Percentiles rank a stretch among this genome's conserved stretches.
Conservation (phyloP, 1,140 invertebrate genomes). For the Drosophila seguyi region DNA sequence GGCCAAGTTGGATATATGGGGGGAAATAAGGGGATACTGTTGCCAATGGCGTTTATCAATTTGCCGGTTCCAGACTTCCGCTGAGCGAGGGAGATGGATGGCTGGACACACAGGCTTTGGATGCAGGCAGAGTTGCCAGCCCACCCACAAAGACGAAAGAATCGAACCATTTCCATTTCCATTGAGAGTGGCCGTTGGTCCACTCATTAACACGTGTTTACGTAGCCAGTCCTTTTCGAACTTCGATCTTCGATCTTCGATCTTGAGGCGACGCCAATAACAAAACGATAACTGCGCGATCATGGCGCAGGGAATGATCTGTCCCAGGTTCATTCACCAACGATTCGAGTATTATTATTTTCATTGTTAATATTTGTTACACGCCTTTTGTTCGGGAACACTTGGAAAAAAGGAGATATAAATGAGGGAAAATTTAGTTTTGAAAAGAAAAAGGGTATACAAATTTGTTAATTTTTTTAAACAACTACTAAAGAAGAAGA, state of each 20-base stretch:
- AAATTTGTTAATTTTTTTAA: no score
- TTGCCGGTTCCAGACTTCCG: slow-evolving; percentile 58
- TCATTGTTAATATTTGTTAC: slow-evolving; percentile 84
- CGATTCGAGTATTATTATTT: slow-evolving; percentile 77
- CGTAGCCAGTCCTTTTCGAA: slow-evolving; percentile 68
- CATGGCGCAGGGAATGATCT: slow-evolving; percentile 38
- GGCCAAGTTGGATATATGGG: slow-evolving; percentile 9
- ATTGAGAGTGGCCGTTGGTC: slow-evolving; percentile 46
- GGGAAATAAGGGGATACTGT: slow-evolving; percentile 32
- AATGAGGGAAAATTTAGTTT: neutral
- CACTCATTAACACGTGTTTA: slow-evolving; percentile 83
- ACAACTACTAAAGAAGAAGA: no score
- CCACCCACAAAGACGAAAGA: slow-evolving; percentile 63
- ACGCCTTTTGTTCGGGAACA: slow-evolving; percentile 66
- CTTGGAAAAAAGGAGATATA: neutral
- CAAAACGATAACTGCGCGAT: slow-evolving; percentile 75
- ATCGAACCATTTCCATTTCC: slow-evolving; percentile 18
- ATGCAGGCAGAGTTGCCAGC: slow-evolving; percentile 31
- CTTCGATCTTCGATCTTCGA: slow-evolving; percentile 15
- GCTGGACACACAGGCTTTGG: slow-evolving; percentile 13
- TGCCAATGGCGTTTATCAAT: slow-evolving; percentile 82
- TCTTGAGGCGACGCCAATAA: slow-evolving; percentile 73
- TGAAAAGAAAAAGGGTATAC: neutral
- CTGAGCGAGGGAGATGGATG: slow-evolving; percentile 17
- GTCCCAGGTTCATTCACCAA: slow-evolving; percentile 70